A percentile compares a stretch with the other conserved stretches of the same genome.
These are phyloP conservation scores for Amazona vittata DNA, from an alignment of 2,113 vertebrate genomes.

Conservation along the genomic window DNA sequence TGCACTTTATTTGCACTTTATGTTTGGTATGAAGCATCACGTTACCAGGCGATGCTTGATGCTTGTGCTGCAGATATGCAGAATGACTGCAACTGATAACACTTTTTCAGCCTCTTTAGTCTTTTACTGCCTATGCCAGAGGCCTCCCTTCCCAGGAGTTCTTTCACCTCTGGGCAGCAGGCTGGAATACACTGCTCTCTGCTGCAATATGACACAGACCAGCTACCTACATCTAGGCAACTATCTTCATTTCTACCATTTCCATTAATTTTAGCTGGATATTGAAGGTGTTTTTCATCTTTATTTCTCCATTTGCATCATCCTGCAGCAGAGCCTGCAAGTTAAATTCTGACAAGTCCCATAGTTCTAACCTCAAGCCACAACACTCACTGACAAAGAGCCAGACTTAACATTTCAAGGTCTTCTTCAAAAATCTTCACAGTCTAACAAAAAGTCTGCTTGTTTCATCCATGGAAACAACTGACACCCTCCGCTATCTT, in stretches of 20 bases:
- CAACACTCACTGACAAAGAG: constrained; percentile 15
- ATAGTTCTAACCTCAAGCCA: constrained; percentile 44
- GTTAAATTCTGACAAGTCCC: constrained; percentile 30
- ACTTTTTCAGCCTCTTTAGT: neutral
- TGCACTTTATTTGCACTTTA: neutral
- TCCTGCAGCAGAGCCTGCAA: constrained; percentile 14
- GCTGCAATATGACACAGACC: neutral
- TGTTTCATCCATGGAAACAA: neutral
- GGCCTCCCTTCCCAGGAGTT: neutral
- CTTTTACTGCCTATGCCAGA: neutral
- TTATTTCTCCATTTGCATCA: constrained; percentile 8
- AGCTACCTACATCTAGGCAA: neutral
- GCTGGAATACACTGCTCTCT: neutral
- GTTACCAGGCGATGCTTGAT: neutral
- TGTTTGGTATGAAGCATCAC: neutral
- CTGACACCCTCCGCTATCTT: constrained; percentile 22
- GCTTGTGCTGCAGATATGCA: neutral
- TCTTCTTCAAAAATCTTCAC: neutral
- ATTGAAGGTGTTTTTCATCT: constrained; percentile 10
- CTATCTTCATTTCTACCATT: neutral
- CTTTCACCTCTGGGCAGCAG: neutral
- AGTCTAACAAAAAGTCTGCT: constrained; percentile 8
- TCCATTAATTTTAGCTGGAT: constrained; percentile 26
- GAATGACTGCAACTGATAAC: neutral
- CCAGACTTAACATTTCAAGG: constrained; percentile 34